phyloP scores from a whole-genome alignment of 2,797 vertebrate species.

The Neosilurus mollespiculum region DNA sequence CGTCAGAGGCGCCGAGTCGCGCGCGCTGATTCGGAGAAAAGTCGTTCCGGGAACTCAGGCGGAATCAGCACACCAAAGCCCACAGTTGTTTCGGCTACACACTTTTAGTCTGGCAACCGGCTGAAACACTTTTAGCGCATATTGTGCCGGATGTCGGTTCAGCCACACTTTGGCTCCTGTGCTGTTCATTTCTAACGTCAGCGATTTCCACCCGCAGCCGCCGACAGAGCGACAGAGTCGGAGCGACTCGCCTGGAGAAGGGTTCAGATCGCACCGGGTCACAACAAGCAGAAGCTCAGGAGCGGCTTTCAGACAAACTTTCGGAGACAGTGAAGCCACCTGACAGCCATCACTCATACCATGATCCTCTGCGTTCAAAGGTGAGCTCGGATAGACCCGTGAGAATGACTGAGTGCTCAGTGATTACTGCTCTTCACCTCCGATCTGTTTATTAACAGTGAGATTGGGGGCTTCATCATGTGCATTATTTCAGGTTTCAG shows the following conservation, averaged over 20 bases:
- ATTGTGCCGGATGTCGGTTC: constrained; percentile 14
- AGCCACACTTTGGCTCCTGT: neutral
- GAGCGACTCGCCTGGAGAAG: neutral
- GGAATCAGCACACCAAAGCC: constrained; percentile 71
- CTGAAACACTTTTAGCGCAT: constrained; percentile 35
- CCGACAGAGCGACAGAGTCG: neutral
- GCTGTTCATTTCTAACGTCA: constrained; percentile 8
- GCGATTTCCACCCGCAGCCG: neutral
- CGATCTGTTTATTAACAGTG: neutral
- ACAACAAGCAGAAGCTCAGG: neutral
- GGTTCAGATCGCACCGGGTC: neutral
- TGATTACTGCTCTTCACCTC: no score
- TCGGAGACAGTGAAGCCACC: constrained; percentile 3
- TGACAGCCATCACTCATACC: constrained; percentile 59
- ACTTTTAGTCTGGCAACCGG: constrained; percentile 38
- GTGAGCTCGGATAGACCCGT: constrained; percentile 75
- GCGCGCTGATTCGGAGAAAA: constrained; percentile 75
- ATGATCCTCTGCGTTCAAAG: constrained; percentile 96
- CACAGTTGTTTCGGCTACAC: constrained; percentile 35
- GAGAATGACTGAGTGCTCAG: no score
- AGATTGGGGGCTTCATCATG: neutral
- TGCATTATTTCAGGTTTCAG: neutral
- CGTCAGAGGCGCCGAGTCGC: constrained; percentile 73
- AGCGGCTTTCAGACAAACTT: constrained; percentile 32
- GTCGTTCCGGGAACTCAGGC: constrained; percentile 75